Conservation (phyloP, 1,140 invertebrate species). For the Drosophila lacertosa region DNA sequence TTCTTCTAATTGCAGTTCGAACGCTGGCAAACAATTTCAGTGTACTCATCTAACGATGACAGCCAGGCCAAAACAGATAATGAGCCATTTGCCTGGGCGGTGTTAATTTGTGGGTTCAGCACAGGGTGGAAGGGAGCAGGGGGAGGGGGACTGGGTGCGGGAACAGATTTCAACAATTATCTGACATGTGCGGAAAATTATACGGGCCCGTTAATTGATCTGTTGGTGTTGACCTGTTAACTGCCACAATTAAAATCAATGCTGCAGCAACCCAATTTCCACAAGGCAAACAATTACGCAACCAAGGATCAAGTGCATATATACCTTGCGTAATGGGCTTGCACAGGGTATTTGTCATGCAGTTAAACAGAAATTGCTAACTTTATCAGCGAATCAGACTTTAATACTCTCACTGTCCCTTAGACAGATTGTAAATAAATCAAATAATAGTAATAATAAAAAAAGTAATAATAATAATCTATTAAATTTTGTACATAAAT, state of each 20-base stretch:
- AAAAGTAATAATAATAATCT: too few relatives aligned
- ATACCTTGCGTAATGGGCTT: too few relatives aligned
- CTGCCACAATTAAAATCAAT: constrained; percentile 66
- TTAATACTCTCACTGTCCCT: too few relatives aligned
- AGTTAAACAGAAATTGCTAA: too few relatives aligned
- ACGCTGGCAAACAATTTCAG: constrained; percentile 53
- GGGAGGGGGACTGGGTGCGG: not conserved
- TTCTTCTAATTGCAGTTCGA: constrained; percentile 69
- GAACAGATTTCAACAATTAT: constrained; percentile 56
- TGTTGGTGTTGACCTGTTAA: constrained; percentile 59
- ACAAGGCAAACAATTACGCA: constrained; percentile 8
- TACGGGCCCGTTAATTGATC: constrained; percentile 64
- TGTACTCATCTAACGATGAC: constrained; percentile 59
- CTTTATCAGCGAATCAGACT: too few relatives aligned
- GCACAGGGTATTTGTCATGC: too few relatives aligned
- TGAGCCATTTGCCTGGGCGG: constrained; percentile 61
- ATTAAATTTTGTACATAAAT: too few relatives aligned
- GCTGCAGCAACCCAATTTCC: constrained; percentile 58
- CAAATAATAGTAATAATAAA: too few relatives aligned
- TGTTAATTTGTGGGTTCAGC: constrained; percentile 60
- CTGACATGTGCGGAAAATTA: constrained; percentile 64
- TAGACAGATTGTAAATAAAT: too few relatives aligned
- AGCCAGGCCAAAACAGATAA: constrained; percentile 50
- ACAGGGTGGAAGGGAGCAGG: constrained; percentile 3
- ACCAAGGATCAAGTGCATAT: not conserved